These are phyloP conservation scores for Odontomyia ornata DNA, from an alignment of 2,888 invertebrate species.

Conservation along the genomic window DNA sequence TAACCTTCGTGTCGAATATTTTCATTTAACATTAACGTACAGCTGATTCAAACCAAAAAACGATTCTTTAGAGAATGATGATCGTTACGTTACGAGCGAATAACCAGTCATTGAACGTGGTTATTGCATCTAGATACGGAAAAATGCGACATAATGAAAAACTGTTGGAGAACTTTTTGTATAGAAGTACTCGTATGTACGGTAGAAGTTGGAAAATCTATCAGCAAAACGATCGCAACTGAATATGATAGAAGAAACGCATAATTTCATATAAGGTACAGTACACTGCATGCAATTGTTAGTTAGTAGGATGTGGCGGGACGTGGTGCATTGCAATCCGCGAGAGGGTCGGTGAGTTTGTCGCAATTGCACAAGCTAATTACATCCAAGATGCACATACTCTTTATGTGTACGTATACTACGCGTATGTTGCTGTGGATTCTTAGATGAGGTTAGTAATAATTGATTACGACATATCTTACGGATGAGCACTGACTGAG, in stretches of 20 bases:
- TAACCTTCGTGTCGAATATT: conserved; percentile 36
- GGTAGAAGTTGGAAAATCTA: not conserved
- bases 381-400: conserved; percentile 6
- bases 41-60: conserved; percentile 11
- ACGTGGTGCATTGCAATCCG: not conserved
- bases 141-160: not conserved
- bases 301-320: not conserved
- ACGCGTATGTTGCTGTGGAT: not conserved
- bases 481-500: not conserved
- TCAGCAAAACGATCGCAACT: not conserved
- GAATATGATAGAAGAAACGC: conserved; percentile 17
- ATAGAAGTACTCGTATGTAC: not conserved
- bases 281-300: not conserved
- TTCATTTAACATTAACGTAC: conserved; percentile 26
- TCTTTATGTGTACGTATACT: no score
- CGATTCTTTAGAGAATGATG: not conserved
- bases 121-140: no score
- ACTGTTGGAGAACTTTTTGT: not conserved
- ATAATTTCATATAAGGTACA: conserved; percentile 18
- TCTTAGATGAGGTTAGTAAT: not conserved
- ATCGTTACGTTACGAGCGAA: not conserved
- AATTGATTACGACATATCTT: conserved; percentile 21
- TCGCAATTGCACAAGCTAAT: conserved; percentile 14
- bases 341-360: conserved; percentile 23
- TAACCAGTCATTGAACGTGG: no score